Evolutionary conservation across 2,797 vertebrate genomes (phyloP), one percentile per base, ranked within the genome.

Genomic region (Coregonus sp.): DNA sequence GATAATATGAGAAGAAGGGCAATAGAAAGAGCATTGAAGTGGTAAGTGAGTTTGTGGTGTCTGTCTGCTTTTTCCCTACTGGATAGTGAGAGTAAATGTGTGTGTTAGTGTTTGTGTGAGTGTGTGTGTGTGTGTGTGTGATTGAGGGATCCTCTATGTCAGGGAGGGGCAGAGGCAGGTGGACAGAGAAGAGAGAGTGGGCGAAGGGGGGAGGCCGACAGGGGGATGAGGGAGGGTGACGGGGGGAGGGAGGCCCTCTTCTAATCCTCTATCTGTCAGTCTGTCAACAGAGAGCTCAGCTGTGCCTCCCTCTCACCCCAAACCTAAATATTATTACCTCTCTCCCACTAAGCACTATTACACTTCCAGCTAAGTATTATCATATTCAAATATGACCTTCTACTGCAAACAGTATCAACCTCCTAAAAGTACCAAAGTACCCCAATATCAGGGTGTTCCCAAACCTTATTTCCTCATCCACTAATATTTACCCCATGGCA

Each of bases 281-380:
- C 90, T 92, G 90, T 91, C 92, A 90, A 75, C 91, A 85, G 84
- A 75, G 82, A 82, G 85, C 86, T 87, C 90, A 92, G 90, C 90
- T 91, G 90, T 90, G 9, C 80, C 81, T 88, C 86, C 71, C 80
- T 88, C 81, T 72, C 51, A 75, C 40, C 40, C 1, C 79, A 89
- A 93, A 92, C 77, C 90, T 89, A 91, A 92, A 92, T 90, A 86
- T 90, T 90, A 91, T 90, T 85, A 85, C 86, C 87, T 85, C 80
- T 75, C 78, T 82, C 75, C 81, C 80, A 7, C 40, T 61, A 4
- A 40, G 29, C 72, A 78, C 61, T 70, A 76, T 78, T 78, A 76
- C 63, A 70, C 31, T 73, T n/a, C 20, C 75, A 69, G 52, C 76
- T 65, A 79, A 76, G 77, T 79, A 81, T 83, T 79, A 79, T 85